A percentile compares a stretch with the other conserved stretches of the same genome.
Evolutionary conservation across 1,140 invertebrate genomes (phyloP).

Genomic region (Condylostylus longicornis): DNA sequence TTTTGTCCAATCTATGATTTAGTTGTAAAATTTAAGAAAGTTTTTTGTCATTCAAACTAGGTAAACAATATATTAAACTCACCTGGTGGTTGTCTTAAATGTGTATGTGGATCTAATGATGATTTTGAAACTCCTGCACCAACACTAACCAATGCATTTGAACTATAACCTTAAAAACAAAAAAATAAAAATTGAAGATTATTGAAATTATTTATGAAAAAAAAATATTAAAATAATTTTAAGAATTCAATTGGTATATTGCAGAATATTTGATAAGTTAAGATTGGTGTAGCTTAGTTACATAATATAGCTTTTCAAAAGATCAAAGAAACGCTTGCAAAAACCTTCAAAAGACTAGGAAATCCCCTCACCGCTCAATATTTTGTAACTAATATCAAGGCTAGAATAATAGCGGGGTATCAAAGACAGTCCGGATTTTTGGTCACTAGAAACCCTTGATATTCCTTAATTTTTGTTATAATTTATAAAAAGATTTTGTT

Average conservation of each 20-base stretch:
- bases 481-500: too few relatives aligned
- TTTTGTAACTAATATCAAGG: too few relatives aligned
- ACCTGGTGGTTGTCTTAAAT: conserved; percentile 76
- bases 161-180: conserved; percentile 53
- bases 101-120: conserved; percentile 64
- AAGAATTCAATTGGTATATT: neutral
- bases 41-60: too few relatives aligned
- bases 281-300: neutral
- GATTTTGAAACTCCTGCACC: conserved; percentile 54
- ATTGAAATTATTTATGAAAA: conserved; percentile 8
- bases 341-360: neutral
- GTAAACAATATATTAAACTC: conserved; percentile 15
- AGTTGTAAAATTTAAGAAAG: too few relatives aligned
- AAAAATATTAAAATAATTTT: conserved; percentile 9
- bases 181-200: conserved; percentile 7
- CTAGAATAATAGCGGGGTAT: too few relatives aligned
- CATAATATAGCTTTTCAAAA: neutral
- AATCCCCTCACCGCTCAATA: neutral
- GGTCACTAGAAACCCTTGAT: too few relatives aligned
- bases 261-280: neutral
- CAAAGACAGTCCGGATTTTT: too few relatives aligned
- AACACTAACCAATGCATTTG: conserved; percentile 50
- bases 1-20: too few relatives aligned
- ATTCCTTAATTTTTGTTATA: too few relatives aligned
- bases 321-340: neutral